Percentiles rank a stretch among this genome's conserved stretches.
Conservation (phyloP, 2,888 invertebrate species). For the Kryphioiulus occultus region DNA sequence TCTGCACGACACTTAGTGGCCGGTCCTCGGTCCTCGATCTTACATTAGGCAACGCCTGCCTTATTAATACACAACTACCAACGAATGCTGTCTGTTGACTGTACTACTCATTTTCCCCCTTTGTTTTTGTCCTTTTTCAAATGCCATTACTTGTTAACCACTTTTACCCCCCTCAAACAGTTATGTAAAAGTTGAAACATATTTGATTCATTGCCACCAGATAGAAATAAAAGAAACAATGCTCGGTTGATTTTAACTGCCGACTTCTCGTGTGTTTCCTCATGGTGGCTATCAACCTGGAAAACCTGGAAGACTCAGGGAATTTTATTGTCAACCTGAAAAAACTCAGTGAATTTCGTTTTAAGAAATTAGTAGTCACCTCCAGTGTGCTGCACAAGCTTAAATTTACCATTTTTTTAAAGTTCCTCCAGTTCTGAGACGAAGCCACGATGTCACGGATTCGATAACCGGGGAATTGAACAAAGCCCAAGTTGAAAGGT, state of each 20-base stretch:
- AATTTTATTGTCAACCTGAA: too few relatives aligned
- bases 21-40: neutral
- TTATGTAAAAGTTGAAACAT: conserved; percentile 14
- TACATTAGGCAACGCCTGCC: neutral
- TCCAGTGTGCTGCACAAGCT: neutral
- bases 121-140: neutral
- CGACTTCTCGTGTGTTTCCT: neutral
- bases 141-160: conserved; percentile 24
- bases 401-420: neutral
- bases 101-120: neutral
- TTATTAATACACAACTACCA: neutral
- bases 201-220: conserved; percentile 41
- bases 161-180: conserved; percentile 32
- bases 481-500: neutral
- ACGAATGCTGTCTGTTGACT: neutral
- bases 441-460: neutral
- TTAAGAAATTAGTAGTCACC: too few relatives aligned
- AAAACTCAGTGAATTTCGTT: too few relatives aligned
- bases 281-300: too few relatives aligned
- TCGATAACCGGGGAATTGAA: neutral
- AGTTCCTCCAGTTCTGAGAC: neutral
- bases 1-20: conserved; percentile 5
- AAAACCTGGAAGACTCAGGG: too few relatives aligned
- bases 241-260: conserved; percentile 6
- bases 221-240: conserved; percentile 41